Evolutionary conservation across 2,888 invertebrate genomes (phyloP), one percentile per base, ranked within the genome.

Genomic region (Oscheius sp.): DNA sequence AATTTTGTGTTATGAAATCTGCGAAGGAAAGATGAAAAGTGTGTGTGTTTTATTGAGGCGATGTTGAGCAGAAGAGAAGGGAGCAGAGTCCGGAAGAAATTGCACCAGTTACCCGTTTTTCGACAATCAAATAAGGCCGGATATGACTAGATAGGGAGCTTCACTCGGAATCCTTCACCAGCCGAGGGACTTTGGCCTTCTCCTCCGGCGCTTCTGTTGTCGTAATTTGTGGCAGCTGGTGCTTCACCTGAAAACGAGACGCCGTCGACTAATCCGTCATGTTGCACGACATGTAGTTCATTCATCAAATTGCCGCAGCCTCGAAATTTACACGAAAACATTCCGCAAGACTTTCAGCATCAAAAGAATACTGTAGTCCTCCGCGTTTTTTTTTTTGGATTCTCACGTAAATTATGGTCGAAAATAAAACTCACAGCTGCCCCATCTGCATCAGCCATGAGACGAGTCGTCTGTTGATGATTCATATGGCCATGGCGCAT

Each of bases 401-500:
- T 10, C 20, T 10, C 50, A 10, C 10, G n/a, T 20, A 17, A 10
- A 12, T 12, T 17, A n/a, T n/a, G n/a, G n/a, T n/a, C n/a, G n/a
- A n/a, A n/a, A n/a, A n/a, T n/a, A n/a, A n/a, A n/a, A 52, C 75
- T 75, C 23, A 83, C 83, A 63, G 76, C 79, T 70, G 77, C 73
- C 66, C 80, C 80, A 74, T 82, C 82, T 57, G 76, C 75, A 67
- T 82, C 82, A 52, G 80, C 73, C 71, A 82, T 78, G 69, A 82
- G 75, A 61, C 82, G 69, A 17, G 82, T 82, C 53, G 82, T 81
- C 73, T 81, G 79, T 64, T 78, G 77, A 65, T 79, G 80, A 71
- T 79, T 80, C 73, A 76, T 74, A 71, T 80, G 81, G 34, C 83
- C 82, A 75, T 82, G 82, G 57, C 82, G 70, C 83, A 83, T 83